Conservation (phyloP, 2,113 vertebrate species). For the Haemorhous mexicanus region DNA sequence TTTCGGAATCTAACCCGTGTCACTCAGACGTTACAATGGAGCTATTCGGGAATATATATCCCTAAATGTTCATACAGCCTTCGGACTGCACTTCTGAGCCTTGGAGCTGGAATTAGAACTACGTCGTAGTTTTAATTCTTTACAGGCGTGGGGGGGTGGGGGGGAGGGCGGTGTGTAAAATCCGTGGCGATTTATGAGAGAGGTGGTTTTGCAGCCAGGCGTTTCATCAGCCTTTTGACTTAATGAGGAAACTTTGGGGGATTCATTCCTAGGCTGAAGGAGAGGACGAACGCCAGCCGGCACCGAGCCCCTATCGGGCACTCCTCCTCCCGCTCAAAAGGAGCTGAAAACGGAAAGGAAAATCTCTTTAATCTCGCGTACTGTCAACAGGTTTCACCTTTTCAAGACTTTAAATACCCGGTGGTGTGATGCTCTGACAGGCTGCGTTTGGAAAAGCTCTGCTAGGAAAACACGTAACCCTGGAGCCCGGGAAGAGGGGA, state of each 20-base stretch:
- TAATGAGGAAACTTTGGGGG: slow-evolving; percentile 22
- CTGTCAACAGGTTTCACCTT: slow-evolving; percentile 45
- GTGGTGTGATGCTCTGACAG: not conserved
- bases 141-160: fast-evolving
- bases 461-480: not conserved
- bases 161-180: no score
- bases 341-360: not conserved
- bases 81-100: not conserved
- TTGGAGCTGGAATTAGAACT: not conserved
- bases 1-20: slow-evolving; percentile 36
- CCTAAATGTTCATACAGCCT: not conserved
- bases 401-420: not conserved
- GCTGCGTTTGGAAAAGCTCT: not conserved
- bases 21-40: not conserved
- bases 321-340: not conserved
- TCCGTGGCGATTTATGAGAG: not conserved
- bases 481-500: not conserved
- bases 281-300: not conserved
- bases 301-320: not conserved
- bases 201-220: not conserved
- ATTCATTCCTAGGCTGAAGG: not conserved
- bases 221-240: not conserved
- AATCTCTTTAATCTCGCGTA: not conserved
- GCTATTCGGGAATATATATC: not conserved
- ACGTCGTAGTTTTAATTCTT: not conserved